Evolutionary conservation across 2,797 vertebrate species (phyloP).

Genomic region (Lagocephalus sceleratus): DNA sequence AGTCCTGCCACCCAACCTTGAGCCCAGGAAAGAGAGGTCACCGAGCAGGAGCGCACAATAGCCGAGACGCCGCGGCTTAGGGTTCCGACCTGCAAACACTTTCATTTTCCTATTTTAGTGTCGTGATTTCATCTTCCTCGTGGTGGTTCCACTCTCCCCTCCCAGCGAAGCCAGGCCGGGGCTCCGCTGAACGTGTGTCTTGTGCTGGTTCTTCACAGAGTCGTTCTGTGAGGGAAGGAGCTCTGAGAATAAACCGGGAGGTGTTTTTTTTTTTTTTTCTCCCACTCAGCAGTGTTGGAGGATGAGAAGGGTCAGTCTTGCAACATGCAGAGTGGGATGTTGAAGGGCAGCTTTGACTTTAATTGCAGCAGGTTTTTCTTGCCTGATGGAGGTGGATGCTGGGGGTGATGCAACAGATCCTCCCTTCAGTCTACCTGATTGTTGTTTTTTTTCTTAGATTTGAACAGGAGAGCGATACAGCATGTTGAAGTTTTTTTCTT

Average conservation of each 20-base stretch:
- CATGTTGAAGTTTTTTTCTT: no score
- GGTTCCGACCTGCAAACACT: no score
- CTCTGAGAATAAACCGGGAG: constrained; percentile 49
- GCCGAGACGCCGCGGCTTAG: not conserved
- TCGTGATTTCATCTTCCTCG: no score
- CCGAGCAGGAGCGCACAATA: constrained; percentile 1
- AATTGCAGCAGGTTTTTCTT: constrained; percentile 51
- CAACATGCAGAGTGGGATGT: constrained; percentile 68
- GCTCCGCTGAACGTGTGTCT: not conserved
- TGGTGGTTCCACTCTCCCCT: no score
- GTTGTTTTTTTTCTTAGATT: not conserved
- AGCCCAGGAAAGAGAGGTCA: constrained; percentile 31
- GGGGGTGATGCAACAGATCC: constrained; percentile 35
- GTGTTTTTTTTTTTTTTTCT: constrained; percentile 49
- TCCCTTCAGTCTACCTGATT: not conserved
- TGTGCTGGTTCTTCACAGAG: constrained; percentile 17
- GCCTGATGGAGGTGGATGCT: constrained; percentile 38
- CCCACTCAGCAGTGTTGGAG: constrained; percentile 62
- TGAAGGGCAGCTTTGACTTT: constrained; percentile 52
- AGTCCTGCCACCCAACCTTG: constrained; percentile 42
- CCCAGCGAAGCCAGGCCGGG: no score
- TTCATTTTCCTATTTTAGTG: no score
- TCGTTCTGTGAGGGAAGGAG: constrained; percentile 34
- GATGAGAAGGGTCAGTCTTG: constrained; percentile 55
- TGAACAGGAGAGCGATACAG: no score